Evolutionary conservation across 2,797 vertebrate species (phyloP).

Genomic region (Galago senegalensis): DNA sequence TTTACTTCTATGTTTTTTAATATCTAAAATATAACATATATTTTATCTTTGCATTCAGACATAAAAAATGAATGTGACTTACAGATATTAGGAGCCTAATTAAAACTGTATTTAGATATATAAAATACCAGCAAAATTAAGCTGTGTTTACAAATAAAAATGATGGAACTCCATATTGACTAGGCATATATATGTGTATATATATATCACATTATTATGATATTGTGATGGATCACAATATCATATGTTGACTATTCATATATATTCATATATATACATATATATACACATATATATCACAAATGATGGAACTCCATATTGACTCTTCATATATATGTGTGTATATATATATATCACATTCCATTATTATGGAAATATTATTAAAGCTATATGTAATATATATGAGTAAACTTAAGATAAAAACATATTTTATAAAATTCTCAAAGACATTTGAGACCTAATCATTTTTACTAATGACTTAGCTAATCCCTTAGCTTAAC

Average conservation of each 20-base stretch:
- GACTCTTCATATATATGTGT: no score
- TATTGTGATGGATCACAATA: no score
- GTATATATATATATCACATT: no score
- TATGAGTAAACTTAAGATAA: not conserved
- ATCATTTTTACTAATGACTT: not conserved
- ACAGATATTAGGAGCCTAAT: not conserved
- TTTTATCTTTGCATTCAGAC: not conserved
- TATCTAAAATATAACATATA: not conserved
- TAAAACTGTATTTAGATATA: not conserved
- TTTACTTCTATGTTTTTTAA: not conserved
- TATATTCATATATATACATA: no score
- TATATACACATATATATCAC: no score
- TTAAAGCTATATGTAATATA: not conserved
- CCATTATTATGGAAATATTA: not conserved
- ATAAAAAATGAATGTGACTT: not conserved
- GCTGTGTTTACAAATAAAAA: not conserved
- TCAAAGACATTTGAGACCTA: not conserved
- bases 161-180: not conserved
- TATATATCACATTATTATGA: no score
- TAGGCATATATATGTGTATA: no score
- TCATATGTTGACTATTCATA: no score
- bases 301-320: no score
- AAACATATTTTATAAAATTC: slow-evolving; percentile 10
- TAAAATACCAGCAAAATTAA: not conserved
- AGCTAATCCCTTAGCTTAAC: not conserved